phyloP scores from a whole-genome alignment of 2,888 invertebrate genomes.

The Cetonia aurata region DNA sequence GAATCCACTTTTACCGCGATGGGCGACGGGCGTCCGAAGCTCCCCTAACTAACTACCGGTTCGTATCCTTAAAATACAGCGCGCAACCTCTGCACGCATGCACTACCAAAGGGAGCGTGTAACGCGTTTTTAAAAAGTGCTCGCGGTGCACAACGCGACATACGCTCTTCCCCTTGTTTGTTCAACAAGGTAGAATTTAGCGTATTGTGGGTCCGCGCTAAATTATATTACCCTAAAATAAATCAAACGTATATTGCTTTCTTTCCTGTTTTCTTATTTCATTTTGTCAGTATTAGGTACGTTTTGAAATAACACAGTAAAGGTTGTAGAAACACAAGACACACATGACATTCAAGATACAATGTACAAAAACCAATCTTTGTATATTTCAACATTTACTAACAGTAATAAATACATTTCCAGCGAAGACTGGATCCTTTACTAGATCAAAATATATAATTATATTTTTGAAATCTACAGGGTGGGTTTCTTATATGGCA shows the following conservation, averaged over 20 bases:
- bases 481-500: too few species aligned
- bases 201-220: neutral
- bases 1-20: conserved; percentile 32
- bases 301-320: too few species aligned
- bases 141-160: conserved; percentile 9
- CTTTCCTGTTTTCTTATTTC: too few species aligned
- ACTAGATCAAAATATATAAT: too few species aligned
- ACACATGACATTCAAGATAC: too few species aligned
- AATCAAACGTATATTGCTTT: neutral
- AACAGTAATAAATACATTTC: too few species aligned
- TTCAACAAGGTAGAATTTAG: neutral
- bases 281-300: too few species aligned
- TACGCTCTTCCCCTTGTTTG: conserved; percentile 20
- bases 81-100: conserved; percentile 51
- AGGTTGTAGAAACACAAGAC: too few species aligned
- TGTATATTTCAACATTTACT: too few species aligned
- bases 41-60: conserved; percentile 38
- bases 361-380: too few species aligned
- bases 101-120: conserved; percentile 25
- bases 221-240: conserved; percentile 13
- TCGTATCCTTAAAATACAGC: conserved; percentile 39
- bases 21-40: conserved; percentile 44
- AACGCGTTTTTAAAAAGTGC: conserved; percentile 19
- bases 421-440: too few species aligned
- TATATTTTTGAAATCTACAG: too few species aligned